Base-by-base conservation (phyloP, 2,797 vertebrate species). In the Zalophus californianus region DNA sequence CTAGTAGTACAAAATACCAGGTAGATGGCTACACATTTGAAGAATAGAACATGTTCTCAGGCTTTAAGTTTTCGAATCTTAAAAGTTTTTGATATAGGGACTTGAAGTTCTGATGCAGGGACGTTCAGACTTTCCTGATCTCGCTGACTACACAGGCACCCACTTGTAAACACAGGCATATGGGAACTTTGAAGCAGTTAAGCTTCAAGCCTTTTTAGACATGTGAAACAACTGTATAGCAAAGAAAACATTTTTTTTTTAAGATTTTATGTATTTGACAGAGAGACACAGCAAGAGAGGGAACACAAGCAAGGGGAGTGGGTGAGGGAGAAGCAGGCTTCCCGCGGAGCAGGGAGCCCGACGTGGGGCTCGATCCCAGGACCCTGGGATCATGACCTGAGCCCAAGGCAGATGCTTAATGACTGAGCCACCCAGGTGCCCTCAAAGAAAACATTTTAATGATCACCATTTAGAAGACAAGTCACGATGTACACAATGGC, bases 1-100 rank as follows among this genome's bases (percentile, higher is more conserved):
- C 3, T 66, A 41, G 35, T 32, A 44, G 48, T 4, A 38, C 25
- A 77, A 92, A 44, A 41, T 11, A 32, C 2, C n/a, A 70, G 20
- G 3, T 12, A 52, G n/a, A 66, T 8, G 14, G 21, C 38, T 23
- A 54, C 72, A 66, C 3, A 41, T 44, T 29, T 54, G 56, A 79
- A 50, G 35, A 72, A 48, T 20, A 23, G 27, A 44, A 13, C 3
- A 60, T 23, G 1, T 29, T 60, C 12, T 68, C 60, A 20, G 68
- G 29, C 35, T 97, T 75, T 52, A 62, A 13, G 5, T 12, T 83
- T 93, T 79, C 66, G 12, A 93, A n/a, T 85, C 12, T 11, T 58
- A n/a, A 72, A n/a, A 48, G 9, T 10, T 70, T 88, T 85, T 90
- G 4, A 35, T 56, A 25, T 0, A 41, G 2, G 62, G 4, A 84